Conservation (phyloP, 2,797 vertebrate species). For the Muscicapa comitata region DNA sequence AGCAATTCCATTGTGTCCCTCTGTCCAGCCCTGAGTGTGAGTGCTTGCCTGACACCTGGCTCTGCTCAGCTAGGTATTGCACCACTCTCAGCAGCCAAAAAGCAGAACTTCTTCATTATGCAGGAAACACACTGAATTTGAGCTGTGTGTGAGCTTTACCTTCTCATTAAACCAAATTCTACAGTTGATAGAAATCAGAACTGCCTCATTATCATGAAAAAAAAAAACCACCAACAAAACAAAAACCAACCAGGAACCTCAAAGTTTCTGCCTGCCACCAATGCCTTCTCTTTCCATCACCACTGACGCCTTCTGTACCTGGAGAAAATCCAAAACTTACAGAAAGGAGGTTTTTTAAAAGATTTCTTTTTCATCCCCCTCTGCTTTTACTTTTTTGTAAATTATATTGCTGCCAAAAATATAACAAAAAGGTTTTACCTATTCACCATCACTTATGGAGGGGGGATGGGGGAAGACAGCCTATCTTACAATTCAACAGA, state of each 20-base stretch:
- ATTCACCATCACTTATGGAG: not conserved
- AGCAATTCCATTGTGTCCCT: not conserved
- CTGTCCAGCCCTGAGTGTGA: not conserved
- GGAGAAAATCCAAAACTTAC: not conserved
- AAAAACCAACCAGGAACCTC: not conserved
- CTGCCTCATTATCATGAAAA: not conserved
- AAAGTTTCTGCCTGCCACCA: not conserved
- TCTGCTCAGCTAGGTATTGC: not conserved
- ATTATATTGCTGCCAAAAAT: not conserved
- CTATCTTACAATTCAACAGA: not conserved
- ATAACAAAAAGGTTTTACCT: not conserved
- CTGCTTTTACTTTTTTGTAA: not conserved
- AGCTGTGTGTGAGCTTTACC: not conserved
- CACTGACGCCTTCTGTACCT: not conserved
- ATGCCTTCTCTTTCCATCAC: not conserved
- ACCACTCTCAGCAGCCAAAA: not conserved
- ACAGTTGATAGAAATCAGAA: not conserved
- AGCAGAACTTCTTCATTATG: not conserved
- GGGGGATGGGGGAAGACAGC: not conserved
- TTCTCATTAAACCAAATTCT: not conserved
- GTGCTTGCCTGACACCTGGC: rapidly evolving
- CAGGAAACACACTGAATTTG: not conserved
- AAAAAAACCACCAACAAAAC: no score
- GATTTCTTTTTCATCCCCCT: rapidly evolving
- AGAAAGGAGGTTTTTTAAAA: not conserved